phyloP scores from a whole-genome alignment of 2,888 invertebrate species.

The Xestia ashworthii region DNA sequence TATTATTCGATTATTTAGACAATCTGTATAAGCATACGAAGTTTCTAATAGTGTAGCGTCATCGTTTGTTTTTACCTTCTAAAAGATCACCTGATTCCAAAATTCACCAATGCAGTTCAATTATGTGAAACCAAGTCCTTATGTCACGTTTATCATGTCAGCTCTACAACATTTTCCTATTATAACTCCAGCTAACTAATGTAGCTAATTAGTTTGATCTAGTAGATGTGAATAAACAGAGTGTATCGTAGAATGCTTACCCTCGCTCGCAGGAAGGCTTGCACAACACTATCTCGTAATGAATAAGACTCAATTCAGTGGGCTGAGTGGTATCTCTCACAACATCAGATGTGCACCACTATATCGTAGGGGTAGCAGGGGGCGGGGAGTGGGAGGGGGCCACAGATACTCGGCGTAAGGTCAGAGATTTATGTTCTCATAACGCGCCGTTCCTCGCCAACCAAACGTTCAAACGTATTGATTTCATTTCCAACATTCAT shows the following conservation, averaged over 20 bases:
- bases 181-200: constrained; percentile 58
- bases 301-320: constrained; percentile 80
- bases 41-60: not conserved
- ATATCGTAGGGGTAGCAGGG: constrained; percentile 73
- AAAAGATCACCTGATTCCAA: not conserved
- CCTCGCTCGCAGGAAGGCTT: constrained; percentile 64
- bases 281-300: constrained; percentile 75
- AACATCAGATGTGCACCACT: constrained; percentile 80
- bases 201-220: constrained; percentile 64
- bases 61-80: not conserved
- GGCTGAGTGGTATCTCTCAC: constrained; percentile 77
- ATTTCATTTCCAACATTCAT: constrained; percentile 86
- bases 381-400: constrained; percentile 53
- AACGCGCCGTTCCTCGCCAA: constrained; percentile 83
- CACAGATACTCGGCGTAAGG: constrained; percentile 77
- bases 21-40: not conserved
- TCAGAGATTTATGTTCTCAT: constrained; percentile 88
- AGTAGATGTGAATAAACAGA: constrained; percentile 62
- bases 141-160: constrained; percentile 2
- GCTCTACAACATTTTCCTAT: constrained; percentile 35
- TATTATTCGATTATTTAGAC: not conserved
- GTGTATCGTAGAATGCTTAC: constrained; percentile 59
- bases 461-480: constrained; percentile 85
- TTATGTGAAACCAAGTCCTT: not conserved
- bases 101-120: not conserved